These are phyloP conservation scores for Eilema griseolum DNA, from an alignment of 2,888 invertebrate genomes.

Conservation along the genomic window DNA sequence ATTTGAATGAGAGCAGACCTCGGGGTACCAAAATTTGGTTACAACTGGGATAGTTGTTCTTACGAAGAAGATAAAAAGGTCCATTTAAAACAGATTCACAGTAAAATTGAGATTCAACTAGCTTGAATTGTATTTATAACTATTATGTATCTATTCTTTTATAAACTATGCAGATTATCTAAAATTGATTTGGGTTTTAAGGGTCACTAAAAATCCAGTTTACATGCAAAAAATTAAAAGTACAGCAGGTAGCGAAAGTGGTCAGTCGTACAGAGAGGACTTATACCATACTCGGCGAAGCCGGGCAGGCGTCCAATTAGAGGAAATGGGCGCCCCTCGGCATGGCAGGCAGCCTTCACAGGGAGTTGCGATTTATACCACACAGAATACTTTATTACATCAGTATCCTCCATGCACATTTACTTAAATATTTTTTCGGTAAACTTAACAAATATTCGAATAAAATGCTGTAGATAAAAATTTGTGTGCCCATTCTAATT, in stretches of 20 bases:
- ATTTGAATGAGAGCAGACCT: neutral
- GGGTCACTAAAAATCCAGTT: constrained; percentile 47
- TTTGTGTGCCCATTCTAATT: neutral
- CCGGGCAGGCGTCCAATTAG: constrained; percentile 81
- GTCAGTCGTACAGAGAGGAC: constrained; percentile 65
- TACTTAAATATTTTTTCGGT: neutral
- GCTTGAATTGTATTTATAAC: neutral
- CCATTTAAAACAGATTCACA: neutral
- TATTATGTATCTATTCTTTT: neutral
- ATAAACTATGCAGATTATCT: neutral
- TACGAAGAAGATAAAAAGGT: neutral
- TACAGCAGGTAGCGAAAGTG: constrained; percentile 77
- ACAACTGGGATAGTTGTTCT: neutral
- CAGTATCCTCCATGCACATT: constrained; percentile 21
- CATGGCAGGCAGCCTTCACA: constrained; percentile 63
- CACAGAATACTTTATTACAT: constrained; percentile 46
- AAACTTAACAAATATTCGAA: neutral
- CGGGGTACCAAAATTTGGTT: neutral
- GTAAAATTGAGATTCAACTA: too few species aligned
- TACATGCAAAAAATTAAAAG: constrained; percentile 50
- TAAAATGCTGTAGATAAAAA: neutral
- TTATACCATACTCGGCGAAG: constrained; percentile 72
- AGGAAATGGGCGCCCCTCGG: constrained; percentile 77
- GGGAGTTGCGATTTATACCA: constrained; percentile 66
- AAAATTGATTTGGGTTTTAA: constrained; percentile 39